Conservation (phyloP, 2,113 vertebrate genomes). For the Paradoxurus hermaphroditus region DNA sequence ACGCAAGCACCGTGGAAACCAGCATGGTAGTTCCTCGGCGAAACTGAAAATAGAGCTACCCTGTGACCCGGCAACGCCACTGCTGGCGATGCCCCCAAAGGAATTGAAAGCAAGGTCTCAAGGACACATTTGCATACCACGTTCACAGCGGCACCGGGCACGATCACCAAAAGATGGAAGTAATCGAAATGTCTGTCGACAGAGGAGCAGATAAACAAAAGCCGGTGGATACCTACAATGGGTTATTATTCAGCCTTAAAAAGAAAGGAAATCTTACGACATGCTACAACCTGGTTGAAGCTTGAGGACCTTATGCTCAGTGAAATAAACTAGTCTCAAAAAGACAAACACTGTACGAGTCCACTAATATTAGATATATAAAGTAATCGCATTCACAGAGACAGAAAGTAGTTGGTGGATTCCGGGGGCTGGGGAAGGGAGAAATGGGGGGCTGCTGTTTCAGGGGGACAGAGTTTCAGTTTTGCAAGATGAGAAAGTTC, state of each 20-base stretch:
- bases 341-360: background rate
- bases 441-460: background rate
- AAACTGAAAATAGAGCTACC: background rate
- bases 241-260: background rate
- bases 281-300: background rate
- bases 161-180: background rate
- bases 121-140: background rate
- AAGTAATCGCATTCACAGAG: background rate
- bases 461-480: background rate
- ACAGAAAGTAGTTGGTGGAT: background rate
- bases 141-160: background rate
- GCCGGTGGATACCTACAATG: accelerated
- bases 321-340: background rate
- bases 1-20: background rate
- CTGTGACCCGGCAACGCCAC: background rate
- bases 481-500: background rate
- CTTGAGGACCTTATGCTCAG: background rate
- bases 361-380: background rate
- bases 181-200: background rate
- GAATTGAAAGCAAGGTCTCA: background rate
- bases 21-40: background rate
- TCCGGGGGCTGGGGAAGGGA: background rate
- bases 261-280: background rate
- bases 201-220: background rate
- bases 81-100: background rate